These are phyloP conservation scores for Ditylenchus weischeri DNA, from an alignment of 2,888 invertebrate genomes.

Conservation along the genomic window DNA sequence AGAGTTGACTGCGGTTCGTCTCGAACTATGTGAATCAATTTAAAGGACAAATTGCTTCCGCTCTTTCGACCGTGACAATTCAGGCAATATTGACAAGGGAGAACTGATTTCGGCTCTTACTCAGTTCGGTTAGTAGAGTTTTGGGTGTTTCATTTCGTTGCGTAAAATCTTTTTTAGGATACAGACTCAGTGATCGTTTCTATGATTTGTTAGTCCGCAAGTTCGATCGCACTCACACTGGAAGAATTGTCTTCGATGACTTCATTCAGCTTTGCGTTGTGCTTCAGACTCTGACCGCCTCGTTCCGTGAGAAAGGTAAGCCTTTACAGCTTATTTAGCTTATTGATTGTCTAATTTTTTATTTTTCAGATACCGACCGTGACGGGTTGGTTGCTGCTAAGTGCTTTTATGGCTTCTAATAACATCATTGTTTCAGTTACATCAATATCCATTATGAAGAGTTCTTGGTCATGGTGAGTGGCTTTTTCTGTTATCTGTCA, in stretches of 20 bases:
- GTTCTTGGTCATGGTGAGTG: slow-evolving; percentile 74
- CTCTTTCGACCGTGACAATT: slow-evolving; percentile 84
- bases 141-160: neutral
- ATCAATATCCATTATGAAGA: slow-evolving; percentile 72
- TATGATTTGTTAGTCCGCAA: slow-evolving; percentile 79
- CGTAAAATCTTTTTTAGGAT: slow-evolving; percentile 59
- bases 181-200: slow-evolving; percentile 74
- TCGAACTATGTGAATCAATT: neutral
- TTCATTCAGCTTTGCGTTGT: slow-evolving; percentile 46
- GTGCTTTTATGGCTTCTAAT: too few relatives aligned
- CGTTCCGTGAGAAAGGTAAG: slow-evolving; percentile 72
- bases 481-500: neutral
- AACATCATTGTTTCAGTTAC: neutral
- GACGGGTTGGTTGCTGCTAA: slow-evolving; percentile 70
- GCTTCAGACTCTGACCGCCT: slow-evolving; percentile 67
- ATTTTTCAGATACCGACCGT: slow-evolving; percentile 65
- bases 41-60: slow-evolving; percentile 85
- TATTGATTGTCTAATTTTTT: too few relatives aligned
- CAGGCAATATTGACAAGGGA: slow-evolving; percentile 79
- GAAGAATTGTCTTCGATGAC: slow-evolving; percentile 91
- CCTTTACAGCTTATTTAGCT: too few relatives aligned
- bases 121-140: slow-evolving; percentile 66
- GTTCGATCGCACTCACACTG: slow-evolving; percentile 86
- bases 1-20: too few relatives aligned
- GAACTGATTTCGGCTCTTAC: slow-evolving; percentile 86